These are phyloP conservation scores for Epizoanthus stellaris DNA, from an alignment of 92 coral and sea anemone genomes.

Conservation along the genomic window DNA sequence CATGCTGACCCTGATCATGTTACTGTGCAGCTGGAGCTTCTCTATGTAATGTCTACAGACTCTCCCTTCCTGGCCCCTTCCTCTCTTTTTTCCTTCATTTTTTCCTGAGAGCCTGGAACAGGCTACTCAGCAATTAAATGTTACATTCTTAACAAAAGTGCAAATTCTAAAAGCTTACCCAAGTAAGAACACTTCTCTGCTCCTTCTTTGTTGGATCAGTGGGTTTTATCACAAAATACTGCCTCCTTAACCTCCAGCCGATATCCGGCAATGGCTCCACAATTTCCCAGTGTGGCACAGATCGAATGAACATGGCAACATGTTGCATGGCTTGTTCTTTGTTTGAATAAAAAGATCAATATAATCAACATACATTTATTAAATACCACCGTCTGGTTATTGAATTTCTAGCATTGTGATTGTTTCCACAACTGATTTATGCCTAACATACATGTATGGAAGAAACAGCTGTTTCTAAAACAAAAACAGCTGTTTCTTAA, in stretches of 20 bases:
- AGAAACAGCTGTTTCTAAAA: too few species aligned
- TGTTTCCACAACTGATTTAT: too few species aligned
- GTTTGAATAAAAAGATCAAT: not conserved
- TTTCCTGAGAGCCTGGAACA: too few species aligned
- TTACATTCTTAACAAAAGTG: too few species aligned
- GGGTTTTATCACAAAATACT: conserved; percentile 87
- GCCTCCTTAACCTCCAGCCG: conserved; percentile 93
- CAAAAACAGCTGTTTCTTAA: too few species aligned
- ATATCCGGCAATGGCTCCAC: conserved; percentile 87
- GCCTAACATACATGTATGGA: too few species aligned
- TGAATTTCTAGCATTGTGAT: too few species aligned
- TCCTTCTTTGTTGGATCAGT: conserved; percentile 87
- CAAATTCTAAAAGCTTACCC: conserved; percentile 66
- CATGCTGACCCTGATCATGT: too few species aligned
- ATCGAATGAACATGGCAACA: conserved; percentile 97
- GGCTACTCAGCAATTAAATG: too few species aligned
- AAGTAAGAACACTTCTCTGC: conserved; percentile 80
- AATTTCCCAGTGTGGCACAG: conserved; percentile 96
- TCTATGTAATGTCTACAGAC: not conserved
- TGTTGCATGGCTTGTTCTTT: conserved; percentile 85
- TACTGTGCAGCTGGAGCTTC: too few species aligned
- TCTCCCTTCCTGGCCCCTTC: too few species aligned
- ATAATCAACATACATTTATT: not conserved
- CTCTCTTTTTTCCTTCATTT: not conserved
- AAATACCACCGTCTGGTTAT: too few species aligned